Percentiles rank a stretch among this genome's conserved stretches.
These are phyloP conservation scores for Romanogobio albipinnatus DNA, from an alignment of 2,113 vertebrate genomes.

Conservation along the genomic window DNA sequence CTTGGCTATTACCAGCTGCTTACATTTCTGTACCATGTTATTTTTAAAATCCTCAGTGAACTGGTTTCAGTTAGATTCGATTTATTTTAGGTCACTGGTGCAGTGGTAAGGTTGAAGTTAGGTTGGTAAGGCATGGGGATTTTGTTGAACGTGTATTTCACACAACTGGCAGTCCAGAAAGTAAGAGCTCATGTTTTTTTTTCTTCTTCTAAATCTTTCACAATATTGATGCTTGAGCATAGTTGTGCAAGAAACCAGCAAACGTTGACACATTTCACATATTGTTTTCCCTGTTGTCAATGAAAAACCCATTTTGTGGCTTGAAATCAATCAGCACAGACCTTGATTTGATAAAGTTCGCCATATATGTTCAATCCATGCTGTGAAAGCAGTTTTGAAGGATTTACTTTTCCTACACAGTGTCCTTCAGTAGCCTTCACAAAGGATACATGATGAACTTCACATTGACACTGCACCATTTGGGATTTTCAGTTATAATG, in stretches of 20 bases:
- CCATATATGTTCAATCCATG: not conserved
- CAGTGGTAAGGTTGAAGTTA: not conserved
- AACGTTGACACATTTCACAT: not conserved
- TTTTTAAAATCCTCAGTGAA: not conserved
- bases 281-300: not conserved
- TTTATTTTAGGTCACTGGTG: not conserved
- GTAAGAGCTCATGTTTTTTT: not conserved
- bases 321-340: conserved; percentile 17
- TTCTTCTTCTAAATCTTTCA: not conserved
- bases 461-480: not conserved
- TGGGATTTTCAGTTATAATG: not conserved
- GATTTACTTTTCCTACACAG: not conserved
- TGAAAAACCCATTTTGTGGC: not conserved
- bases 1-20: not conserved
- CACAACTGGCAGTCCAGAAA: not conserved
- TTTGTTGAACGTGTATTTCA: not conserved
- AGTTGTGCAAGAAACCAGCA: not conserved
- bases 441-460: not conserved
- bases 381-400: not conserved
- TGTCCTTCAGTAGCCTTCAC: not conserved
- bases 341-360: not conserved
- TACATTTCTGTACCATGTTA: not conserved
- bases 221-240: not conserved
- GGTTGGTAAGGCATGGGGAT: not conserved
- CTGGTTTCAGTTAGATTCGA: not conserved